These are phyloP conservation scores for Spatula versicolor DNA, from an alignment of 2,797 vertebrate genomes.

Conservation along the genomic window DNA sequence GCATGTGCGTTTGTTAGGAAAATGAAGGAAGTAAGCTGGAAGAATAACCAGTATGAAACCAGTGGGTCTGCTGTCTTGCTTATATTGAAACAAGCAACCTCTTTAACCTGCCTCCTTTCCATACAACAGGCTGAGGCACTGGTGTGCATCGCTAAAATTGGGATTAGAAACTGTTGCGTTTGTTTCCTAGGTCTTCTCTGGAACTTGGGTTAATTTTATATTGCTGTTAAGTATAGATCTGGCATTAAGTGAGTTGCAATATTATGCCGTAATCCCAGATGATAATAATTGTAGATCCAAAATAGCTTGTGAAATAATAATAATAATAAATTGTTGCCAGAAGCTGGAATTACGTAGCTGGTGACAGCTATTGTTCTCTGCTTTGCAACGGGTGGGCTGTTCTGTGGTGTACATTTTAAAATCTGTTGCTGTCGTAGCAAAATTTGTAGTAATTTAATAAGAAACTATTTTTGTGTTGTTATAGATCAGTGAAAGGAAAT, in stretches of 20 bases:
- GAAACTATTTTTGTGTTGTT: slow-evolving; percentile 45
- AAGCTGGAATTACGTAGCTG: slow-evolving; percentile 47
- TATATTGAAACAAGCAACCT: neutral
- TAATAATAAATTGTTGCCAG: slow-evolving; percentile 48
- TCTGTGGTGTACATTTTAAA: slow-evolving; percentile 27
- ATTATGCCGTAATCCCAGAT: slow-evolving; percentile 9
- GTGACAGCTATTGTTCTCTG: slow-evolving; percentile 34
- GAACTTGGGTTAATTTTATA: neutral
- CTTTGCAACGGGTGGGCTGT: slow-evolving; percentile 37
- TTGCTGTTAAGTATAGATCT: neutral
- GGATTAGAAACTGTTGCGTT: neutral
- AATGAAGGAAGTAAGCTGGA: neutral
- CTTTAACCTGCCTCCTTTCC: neutral
- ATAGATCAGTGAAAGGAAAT: neutral
- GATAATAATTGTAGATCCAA: slow-evolving; percentile 39
- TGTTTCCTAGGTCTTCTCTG: neutral
- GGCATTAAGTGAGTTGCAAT: slow-evolving; percentile 12
- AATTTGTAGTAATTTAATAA: slow-evolving; percentile 30
- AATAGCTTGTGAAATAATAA: slow-evolving; percentile 32
- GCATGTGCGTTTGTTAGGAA: accelerated
- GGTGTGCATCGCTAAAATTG: neutral
- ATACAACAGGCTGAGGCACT: neutral
- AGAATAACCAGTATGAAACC: neutral
- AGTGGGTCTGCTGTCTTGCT: neutral
- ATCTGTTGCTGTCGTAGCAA: slow-evolving; percentile 26